A percentile compares a stretch with the other conserved stretches of the same genome.
These are phyloP conservation scores for Rapana venosa DNA, from an alignment of 2,888 invertebrate species.

Conservation along the genomic window DNA sequence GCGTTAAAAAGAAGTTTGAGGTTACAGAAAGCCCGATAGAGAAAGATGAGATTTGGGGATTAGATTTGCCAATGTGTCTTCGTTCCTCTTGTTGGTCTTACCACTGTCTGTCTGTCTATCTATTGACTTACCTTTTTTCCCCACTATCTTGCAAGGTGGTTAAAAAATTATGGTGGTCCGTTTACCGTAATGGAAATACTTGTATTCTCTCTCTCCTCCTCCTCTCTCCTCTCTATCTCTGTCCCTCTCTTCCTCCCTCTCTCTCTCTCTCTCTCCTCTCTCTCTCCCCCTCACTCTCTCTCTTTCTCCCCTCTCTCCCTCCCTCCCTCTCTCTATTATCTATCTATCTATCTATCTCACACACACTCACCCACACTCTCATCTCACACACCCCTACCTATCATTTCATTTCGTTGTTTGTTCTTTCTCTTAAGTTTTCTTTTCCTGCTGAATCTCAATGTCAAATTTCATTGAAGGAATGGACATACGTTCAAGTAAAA, in stretches of 20 bases:
- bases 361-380: too few relatives aligned
- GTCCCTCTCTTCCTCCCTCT: not conserved
- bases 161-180: too few relatives aligned
- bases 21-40: not conserved
- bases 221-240: constrained; percentile 10
- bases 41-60: not conserved
- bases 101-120: not conserved
- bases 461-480: too few relatives aligned
- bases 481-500: too few relatives aligned
- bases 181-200: too few relatives aligned
- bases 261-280: not conserved
- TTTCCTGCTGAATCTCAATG: too few relatives aligned
- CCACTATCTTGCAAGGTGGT: too few relatives aligned
- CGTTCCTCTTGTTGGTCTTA: not conserved
- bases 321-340: not conserved
- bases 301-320: not conserved
- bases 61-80: not conserved
- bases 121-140: not conserved
- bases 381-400: too few relatives aligned
- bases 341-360: not conserved
- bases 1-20: not conserved
- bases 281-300: not conserved
- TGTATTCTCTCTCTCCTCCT: not conserved
- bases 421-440: too few relatives aligned
- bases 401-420: too few relatives aligned